phyloP scores from a whole-genome alignment of 2,888 invertebrate genomes.

The Lepidochitona cinerea region DNA sequence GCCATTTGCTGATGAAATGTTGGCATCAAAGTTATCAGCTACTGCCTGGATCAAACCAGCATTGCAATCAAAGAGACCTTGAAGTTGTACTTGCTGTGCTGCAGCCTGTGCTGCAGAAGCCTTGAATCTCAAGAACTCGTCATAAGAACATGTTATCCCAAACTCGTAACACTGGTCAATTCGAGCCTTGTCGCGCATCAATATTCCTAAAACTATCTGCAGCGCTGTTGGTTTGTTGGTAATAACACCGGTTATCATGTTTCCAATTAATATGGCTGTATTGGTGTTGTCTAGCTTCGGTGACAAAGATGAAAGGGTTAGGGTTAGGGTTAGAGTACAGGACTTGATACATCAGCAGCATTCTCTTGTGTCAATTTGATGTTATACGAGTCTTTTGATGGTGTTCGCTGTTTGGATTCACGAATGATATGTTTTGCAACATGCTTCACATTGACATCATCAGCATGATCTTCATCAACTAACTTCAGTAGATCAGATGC shows the following conservation, averaged over 20 bases:
- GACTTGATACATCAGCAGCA: too few species aligned
- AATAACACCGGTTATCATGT: constrained; percentile 15
- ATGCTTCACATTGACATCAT: too few species aligned
- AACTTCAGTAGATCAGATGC: too few species aligned
- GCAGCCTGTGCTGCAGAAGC: constrained; percentile 32
- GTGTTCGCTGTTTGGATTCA: too few species aligned
- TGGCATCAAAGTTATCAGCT: constrained; percentile 33
- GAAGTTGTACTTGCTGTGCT: neutral
- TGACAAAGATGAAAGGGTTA: neutral
- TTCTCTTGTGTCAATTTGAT: too few species aligned
- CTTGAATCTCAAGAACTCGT: constrained; percentile 39
- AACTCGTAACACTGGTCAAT: neutral
- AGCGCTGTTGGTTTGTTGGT: constrained; percentile 3
- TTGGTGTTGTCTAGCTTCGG: neutral
- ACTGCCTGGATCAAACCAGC: constrained; percentile 23
- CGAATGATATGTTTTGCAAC: too few species aligned
- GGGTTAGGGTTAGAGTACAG: neutral
- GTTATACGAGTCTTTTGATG: too few species aligned
- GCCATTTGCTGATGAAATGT: constrained; percentile 29
- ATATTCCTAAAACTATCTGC: constrained; percentile 12
- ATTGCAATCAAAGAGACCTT: constrained; percentile 10
- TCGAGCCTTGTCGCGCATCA: neutral
- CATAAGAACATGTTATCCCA: constrained; percentile 32
- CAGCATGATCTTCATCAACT: too few species aligned
- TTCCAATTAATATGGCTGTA: constrained; percentile 11